phyloP scores from a whole-genome alignment of 2,113 vertebrate genomes.

The Mastomys natalensis region DNA sequence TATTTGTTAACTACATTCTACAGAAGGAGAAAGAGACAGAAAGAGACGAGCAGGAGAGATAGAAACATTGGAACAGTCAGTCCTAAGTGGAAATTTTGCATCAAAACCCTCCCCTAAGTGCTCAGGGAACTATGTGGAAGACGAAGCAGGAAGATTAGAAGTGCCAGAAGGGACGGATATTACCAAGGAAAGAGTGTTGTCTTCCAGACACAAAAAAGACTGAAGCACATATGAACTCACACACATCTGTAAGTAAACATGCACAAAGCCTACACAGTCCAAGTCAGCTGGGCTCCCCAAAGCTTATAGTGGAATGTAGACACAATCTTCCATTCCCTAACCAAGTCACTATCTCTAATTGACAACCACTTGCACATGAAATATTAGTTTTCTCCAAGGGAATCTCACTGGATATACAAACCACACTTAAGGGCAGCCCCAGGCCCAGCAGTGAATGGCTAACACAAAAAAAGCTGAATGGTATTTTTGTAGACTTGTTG shows the following conservation, averaged over 20 bases:
- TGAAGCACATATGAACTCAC: not conserved
- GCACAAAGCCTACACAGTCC: not conserved
- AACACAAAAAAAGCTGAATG: not conserved
- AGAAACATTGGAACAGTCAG: not conserved
- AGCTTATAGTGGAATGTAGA: not conserved
- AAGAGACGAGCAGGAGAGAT: too few species aligned
- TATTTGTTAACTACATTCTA: conserved; percentile 5
- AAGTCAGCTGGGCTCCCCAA: not conserved
- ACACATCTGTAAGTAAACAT: not conserved
- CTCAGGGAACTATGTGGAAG: not conserved
- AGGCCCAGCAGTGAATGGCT: not conserved
- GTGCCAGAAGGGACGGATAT: not conserved
- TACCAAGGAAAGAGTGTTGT: not conserved
- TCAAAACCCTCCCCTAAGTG: not conserved
- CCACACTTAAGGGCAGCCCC: not conserved
- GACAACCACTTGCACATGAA: not conserved
- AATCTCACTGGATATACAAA: not conserved
- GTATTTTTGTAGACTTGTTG: not conserved
- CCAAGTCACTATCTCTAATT: not conserved
- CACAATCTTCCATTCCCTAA: not conserved
- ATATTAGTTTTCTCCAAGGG: not conserved
- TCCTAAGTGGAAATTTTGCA: not conserved
- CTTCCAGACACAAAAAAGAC: not conserved
- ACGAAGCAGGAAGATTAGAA: not conserved
- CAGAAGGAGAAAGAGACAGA: conserved; percentile 36